A percentile compares a stretch with the other conserved stretches of the same genome.
Evolutionary conservation across 2,797 vertebrate genomes (phyloP).

Genomic region (Eupleurogrammus muticus): DNA sequence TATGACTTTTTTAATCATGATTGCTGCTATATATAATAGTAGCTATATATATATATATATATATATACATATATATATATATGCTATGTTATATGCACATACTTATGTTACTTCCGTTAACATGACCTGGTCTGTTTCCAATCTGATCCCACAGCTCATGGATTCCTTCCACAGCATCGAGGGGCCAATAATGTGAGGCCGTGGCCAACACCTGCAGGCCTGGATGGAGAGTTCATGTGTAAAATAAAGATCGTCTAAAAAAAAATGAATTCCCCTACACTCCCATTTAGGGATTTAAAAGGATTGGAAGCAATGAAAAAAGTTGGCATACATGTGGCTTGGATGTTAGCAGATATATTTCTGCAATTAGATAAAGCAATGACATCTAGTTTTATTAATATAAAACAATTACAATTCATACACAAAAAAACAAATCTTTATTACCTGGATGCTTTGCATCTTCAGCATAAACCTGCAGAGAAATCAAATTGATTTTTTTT

Average conservation of each 20-base stretch:
- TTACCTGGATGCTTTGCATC: conserved; percentile 85
- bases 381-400: too few relatives aligned
- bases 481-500: conserved; percentile 45
- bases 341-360: conserved; percentile 14
- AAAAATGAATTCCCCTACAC: conserved; percentile 33
- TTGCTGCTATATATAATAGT: conserved; percentile 53
- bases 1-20: conserved; percentile 21
- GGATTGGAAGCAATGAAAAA: conserved; percentile 42
- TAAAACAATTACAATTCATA: too few relatives aligned
- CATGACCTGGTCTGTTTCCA: conserved; percentile 88
- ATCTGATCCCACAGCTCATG: conserved; percentile 88
- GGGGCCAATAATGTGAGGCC: conserved; percentile 96
- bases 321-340: conserved; percentile 31
- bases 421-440: background rate
- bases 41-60: too few relatives aligned
- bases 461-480: conserved; percentile 80
- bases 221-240: conserved; percentile 74
- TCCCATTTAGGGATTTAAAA: conserved; percentile 31
- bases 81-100: conserved; percentile 66
- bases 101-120: conserved; percentile 83
- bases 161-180: conserved; percentile 93
- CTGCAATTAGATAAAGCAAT: conserved; percentile 4
- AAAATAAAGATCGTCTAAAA: conserved; percentile 54
- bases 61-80: conserved; percentile 15
- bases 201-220: conserved; percentile 92